Base-by-base conservation (phyloP, 2,797 vertebrate genomes). In the Leontopithecus rosalia region DNA sequence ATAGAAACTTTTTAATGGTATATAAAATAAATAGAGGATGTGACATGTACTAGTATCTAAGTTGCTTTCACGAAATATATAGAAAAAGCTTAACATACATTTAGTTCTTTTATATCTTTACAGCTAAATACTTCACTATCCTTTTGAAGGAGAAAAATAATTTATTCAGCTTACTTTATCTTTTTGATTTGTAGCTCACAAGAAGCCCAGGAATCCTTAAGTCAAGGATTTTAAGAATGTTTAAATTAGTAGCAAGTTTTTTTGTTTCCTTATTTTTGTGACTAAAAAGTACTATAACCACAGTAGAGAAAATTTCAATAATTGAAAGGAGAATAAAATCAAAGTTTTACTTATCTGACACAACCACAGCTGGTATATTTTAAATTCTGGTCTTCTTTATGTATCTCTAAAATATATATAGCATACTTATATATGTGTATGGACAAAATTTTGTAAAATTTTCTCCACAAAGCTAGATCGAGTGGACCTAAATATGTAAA, bases 151-250 rank as follows among this genome's bases (percentile, higher is more conserved):
- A 43, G 24, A 95, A 96, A 82, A 4, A n/a, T 33, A 82, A 17
- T 92, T 81, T 84, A 7, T 90, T 92, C 46, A 92, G 1, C 48
- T 64, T 90, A 70, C 33, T 83, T 87, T 9, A 33, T 72, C 75
- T 58, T 94, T 94, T 95, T 83, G 12, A 75, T 91, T 93, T 93
- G 43, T 92, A 82, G 15, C n/a, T 93, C 28, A 76, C 1, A 86
- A 30, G 24, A 52, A 93, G 28, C 39, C 22, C 30, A 76, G 24
- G 28, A 91, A 64, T 76, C n/a, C 72, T 94, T 46, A 90, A 81
- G 57, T 93, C 39, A 95, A 88, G 36, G 36, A 61, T 70, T 97
- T 94, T 93, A 94, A 91, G 76, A 92, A 79, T 87, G 41, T 91
- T 90, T 94, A 90, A 58, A 82, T 86, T 83, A 94, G 61, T 92